A percentile compares a stretch with the other conserved stretches of the same genome.
Conservation (phyloP, 1,140 invertebrate genomes). For the Coboldia fuscipes region DNA sequence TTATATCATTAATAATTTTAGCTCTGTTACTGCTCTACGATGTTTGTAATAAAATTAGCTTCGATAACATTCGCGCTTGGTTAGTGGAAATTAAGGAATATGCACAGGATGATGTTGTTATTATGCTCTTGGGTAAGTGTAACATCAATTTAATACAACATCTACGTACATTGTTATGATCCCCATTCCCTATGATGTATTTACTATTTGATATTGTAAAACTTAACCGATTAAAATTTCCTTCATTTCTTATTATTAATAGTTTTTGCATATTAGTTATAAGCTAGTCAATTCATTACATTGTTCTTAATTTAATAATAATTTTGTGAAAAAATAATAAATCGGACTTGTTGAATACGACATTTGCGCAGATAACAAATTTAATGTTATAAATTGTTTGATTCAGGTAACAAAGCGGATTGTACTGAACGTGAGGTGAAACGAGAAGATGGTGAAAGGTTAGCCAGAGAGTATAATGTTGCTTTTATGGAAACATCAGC, state of each 20-base stretch:
- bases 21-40: slow-evolving; percentile 77
- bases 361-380: too few species aligned
- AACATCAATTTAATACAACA: too few species aligned
- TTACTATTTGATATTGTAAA: too few species aligned
- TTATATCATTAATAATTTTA: slow-evolving; percentile 38
- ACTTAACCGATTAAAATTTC: too few species aligned
- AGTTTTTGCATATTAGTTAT: too few species aligned
- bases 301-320: too few species aligned
- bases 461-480: slow-evolving; percentile 62
- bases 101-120: slow-evolving; percentile 68
- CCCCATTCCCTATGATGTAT: too few species aligned
- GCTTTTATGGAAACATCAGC: slow-evolving; percentile 76
- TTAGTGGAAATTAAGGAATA: slow-evolving; percentile 68
- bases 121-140: slow-evolving; percentile 66
- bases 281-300: too few species aligned
- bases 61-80: slow-evolving; percentile 76
- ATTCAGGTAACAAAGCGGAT: slow-evolving; percentile 65
- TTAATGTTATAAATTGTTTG: neutral
- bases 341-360: too few species aligned
- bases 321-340: too few species aligned
- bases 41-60: slow-evolving; percentile 73
- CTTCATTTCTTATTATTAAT: too few species aligned
- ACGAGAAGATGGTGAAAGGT: slow-evolving; percentile 57
- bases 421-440: slow-evolving; percentile 51
- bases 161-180: too few species aligned